Evolutionary conservation across 2,888 invertebrate genomes (phyloP), one percentile per base, ranked within the genome.

Genomic region (Empis livida): DNA sequence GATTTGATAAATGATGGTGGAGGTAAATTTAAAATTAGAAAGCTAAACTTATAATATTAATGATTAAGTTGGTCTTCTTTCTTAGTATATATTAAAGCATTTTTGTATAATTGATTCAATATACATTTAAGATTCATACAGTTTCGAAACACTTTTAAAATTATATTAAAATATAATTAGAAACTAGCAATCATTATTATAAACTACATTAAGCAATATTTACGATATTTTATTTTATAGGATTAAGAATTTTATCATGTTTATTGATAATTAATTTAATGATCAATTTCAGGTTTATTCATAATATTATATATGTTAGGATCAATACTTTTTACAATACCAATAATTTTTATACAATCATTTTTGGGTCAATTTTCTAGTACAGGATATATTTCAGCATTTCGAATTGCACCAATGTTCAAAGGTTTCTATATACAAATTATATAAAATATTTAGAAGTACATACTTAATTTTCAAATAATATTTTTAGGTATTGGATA

Each of bases 301-400:
- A 27, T 27, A 6, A 27, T 27, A 27, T 27, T 27, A 8, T 45
- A 45, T 40, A 3, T 30, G 8, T 2, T 51, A 3, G 40, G 38
- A 2, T 10, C 51, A 32, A 14, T 44, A 8, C 5, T 46, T 10
- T 54, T 48, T 27, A 41, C 48, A 20, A 81, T 91, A 51, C 92
- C 92, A 1, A 74, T 91, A 57, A 90, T 91, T 64, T 84, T 89
- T 60, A 73, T 92, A 74, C 92, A 93, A 70, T 82, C 88, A 2
- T 80, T 84, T 38, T 71, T 92, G 58, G 92, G 92, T 42, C 92
- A 92, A 63, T 88, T 89, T 64, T 77, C 85, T 35, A 83, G 83
- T 54, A 80, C 83, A 44, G 88, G 89, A 56, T 82, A 86, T 53
- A 79, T 90, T 56, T 83, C 85, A 31, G 76, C 88, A 49, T 91